Evolutionary conservation across 1,140 invertebrate genomes (phyloP).

Genomic region (Eupristina koningsbergeri): DNA sequence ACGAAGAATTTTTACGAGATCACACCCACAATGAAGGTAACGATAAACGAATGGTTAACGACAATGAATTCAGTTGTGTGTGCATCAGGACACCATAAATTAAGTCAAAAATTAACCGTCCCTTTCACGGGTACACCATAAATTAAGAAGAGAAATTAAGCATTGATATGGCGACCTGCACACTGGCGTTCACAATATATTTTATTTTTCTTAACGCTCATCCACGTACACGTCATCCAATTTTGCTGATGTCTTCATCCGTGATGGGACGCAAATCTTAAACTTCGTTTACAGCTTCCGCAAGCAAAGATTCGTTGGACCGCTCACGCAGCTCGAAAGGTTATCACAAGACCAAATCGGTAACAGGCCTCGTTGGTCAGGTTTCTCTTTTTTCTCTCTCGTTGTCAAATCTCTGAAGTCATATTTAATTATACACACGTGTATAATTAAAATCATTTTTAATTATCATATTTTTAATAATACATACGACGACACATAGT

Average conservation of each 20-base stretch:
- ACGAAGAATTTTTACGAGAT: not conserved
- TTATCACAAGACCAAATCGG: not conserved
- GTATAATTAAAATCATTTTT: no score
- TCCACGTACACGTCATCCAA: constrained; percentile 50
- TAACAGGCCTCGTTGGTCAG: no score
- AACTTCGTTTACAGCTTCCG: constrained; percentile 36
- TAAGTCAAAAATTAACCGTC: constrained; percentile 4
- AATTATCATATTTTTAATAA: no score
- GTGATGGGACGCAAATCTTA: constrained; percentile 41
- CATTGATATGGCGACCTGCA: constrained; percentile 45
- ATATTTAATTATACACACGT: constrained; percentile 1
- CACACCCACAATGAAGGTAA: constrained; percentile 48
- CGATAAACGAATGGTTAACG: constrained; percentile 24
- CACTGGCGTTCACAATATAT: constrained; percentile 46
- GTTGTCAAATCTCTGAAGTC: not conserved
- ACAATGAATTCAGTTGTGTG: constrained; percentile 4
- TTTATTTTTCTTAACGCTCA: constrained; percentile 55
- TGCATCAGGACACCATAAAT: not conserved
- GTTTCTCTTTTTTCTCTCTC: no score
- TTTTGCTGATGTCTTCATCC: constrained; percentile 65
- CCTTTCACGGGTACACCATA: constrained; percentile 65
- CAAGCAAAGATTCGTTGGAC: not conserved
- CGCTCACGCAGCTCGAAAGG: not conserved
- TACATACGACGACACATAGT: not conserved
- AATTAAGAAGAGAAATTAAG: constrained; percentile 68